Base-by-base conservation (phyloP, 2,797 vertebrate species). In the Xenentodon cancila region DNA sequence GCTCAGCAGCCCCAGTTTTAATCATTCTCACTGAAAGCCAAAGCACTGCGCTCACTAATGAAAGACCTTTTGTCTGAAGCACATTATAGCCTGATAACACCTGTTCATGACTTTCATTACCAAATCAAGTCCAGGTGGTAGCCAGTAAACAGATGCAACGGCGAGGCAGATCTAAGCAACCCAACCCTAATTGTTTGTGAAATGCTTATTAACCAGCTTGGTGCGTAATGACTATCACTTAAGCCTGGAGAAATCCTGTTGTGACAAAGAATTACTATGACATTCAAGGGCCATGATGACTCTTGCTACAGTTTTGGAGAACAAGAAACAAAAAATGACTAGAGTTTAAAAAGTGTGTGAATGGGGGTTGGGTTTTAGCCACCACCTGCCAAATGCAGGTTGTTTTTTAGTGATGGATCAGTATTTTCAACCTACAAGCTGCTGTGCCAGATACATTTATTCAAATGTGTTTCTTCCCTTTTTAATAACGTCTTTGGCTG, bases 81-180 rank as follows among this genome's bases (percentile, higher is more conserved):
- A 9, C 53, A 71, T 84, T 82, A 67, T n/a, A 60, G 42, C 44
- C 60, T 17, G 34, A 79, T 84, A 71, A 70, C 76, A 82, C 77
- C 66, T 82, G 82, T 73, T 85, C 77, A 78, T 77, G 67, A 73
- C 74, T 75, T 74, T 73, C 59, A 74, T 76, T 79, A 67, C 48
- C 59, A 69, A 85, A 86, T 85, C 64, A 76, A 53, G 53, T 73
- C 77, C 76, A 84, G 71, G 68, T 82, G 76, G 68, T 51, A 70
- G 79, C 12, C 69, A 58, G 62, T 85, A 87, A 88, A 84, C 68
- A 81, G 25, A 61, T 47, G 57, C 40, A 75, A 45, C 53, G 49
- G 48, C 25, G n/a, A 54, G 75, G 3, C 48, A 64, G 54, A 64
- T 80, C 55, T 56, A 22, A 53, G 53, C 50, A 63, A 54, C 19